Base-by-base conservation (phyloP, 2,888 invertebrate species). In the Erynnis tages region DNA sequence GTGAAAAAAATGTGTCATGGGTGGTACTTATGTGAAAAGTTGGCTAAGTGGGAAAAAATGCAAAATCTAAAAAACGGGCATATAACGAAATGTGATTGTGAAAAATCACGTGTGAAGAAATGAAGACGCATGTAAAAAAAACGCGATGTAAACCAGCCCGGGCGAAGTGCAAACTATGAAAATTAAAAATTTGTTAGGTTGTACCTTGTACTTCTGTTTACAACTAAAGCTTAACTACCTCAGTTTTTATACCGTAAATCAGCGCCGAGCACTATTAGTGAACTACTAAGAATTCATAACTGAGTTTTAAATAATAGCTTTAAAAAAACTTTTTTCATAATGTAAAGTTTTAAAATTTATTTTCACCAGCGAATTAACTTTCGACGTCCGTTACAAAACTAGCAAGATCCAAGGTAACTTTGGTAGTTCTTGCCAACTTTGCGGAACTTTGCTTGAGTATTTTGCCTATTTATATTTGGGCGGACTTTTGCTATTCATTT, bases 241-340 rank as follows among this genome's bases (percentile, higher is more conserved):
- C n/a, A n/a, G n/a, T 29, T 29, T 11, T 29, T 29, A 23, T 23
- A 17, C 17, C 2, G 14, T 41, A 41, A 41, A 27, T 27, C n/a
- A 41, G 14, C 41, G n/a, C n/a, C n/a, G 29, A 30, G 19, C 17
- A 43, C 43, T 43, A 43, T 30, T 43, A 19, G 13, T 16, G 7
- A 43, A 43, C 43, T 43, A 41, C 40, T 32, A 17, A 45, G 38
- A 40, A 49, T 23, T 40, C 30, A 38, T 38, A 47, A 48, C 32
- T 2, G 23, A 21, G 7, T 40, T 41, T 44, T 49, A 49, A 40
- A 49, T 49, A 49, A 49, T 17, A 49, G 40, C 49, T 25, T 48
- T 40, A 25, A 32, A 40, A 27, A 16, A 49, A 49, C 49, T 49
- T 41, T 50, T 41, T 49, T 41, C 49, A 49, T 49, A 49, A 49